A percentile compares a stretch with the other conserved stretches of the same genome.
phyloP scores from a whole-genome alignment of 2,888 invertebrate genomes.

The Drosophila fulvimacula region DNA sequence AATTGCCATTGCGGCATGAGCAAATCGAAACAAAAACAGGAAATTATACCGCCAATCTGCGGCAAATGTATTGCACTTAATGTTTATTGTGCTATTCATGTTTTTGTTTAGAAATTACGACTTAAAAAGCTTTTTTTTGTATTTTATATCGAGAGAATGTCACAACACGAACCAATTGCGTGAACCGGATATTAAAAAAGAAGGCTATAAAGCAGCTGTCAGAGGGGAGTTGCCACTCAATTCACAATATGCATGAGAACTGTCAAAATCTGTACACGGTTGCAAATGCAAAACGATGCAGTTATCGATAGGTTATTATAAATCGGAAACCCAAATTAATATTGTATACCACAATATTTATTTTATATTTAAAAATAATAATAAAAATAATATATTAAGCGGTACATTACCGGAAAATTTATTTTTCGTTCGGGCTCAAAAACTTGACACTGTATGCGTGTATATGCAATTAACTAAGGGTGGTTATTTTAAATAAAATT shows the following conservation, averaged over 20 bases:
- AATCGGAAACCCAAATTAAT: too few relatives aligned
- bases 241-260: slow-evolving; percentile 40
- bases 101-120: slow-evolving; percentile 39
- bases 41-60: slow-evolving; percentile 21
- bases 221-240: slow-evolving; percentile 31
- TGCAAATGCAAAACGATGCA: slow-evolving; percentile 18
- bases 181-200: slow-evolving; percentile 84
- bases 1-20: background rate
- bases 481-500: background rate
- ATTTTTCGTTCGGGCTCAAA: too few relatives aligned
- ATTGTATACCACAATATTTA: background rate
- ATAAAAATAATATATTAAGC: background rate
- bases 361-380: background rate
- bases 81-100: slow-evolving; percentile 24
- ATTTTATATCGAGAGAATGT: slow-evolving; percentile 53
- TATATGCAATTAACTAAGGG: background rate
- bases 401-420: background rate
- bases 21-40: slow-evolving; percentile 45
- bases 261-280: slow-evolving; percentile 31
- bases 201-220: slow-evolving; percentile 66
- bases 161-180: slow-evolving; percentile 81
- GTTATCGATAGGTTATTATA: background rate
- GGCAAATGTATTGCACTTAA: slow-evolving; percentile 2
- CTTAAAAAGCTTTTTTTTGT: slow-evolving; percentile 48
- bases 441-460: background rate